Percentiles rank a stretch among this genome's conserved stretches.
Conservation (phyloP, 2,113 vertebrate species). For the Nestor notabilis region DNA sequence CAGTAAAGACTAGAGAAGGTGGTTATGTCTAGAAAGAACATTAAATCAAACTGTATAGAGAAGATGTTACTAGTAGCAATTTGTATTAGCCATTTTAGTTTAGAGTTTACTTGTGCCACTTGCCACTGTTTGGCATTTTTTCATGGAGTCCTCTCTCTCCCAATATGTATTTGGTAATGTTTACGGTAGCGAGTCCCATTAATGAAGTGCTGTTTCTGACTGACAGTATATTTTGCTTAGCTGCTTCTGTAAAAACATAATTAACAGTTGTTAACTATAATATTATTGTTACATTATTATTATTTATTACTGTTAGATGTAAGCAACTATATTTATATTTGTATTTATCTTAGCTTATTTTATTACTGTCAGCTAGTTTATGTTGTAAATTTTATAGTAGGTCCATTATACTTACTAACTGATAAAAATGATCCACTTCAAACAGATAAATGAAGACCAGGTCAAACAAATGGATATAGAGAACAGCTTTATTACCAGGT, state of each 20-base stretch:
- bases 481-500: slow-evolving; percentile 93
- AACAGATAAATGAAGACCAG: slow-evolving; percentile 92
- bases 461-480: slow-evolving; percentile 97
- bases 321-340: not conserved
- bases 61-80: not conserved
- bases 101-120: not conserved
- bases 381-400: not conserved
- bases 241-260: not conserved
- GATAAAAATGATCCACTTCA: slow-evolving; percentile 52
- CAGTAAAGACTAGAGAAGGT: not conserved
- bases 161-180: not conserved
- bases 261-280: not conserved
- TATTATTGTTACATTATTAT: not conserved
- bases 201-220: not conserved
- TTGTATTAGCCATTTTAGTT: not conserved
- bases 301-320: not conserved
- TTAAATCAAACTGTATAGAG: not conserved
- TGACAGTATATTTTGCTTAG: not conserved
- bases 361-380: not conserved
- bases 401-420: not conserved
- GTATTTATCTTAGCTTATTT: not conserved
- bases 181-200: not conserved
- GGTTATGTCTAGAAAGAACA: not conserved
- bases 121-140: not conserved
- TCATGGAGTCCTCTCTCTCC: not conserved